A percentile compares a stretch with the other conserved stretches of the same genome.
Conservation (phyloP, 2,113 vertebrate species). For the Cochlearius cochlearius region DNA sequence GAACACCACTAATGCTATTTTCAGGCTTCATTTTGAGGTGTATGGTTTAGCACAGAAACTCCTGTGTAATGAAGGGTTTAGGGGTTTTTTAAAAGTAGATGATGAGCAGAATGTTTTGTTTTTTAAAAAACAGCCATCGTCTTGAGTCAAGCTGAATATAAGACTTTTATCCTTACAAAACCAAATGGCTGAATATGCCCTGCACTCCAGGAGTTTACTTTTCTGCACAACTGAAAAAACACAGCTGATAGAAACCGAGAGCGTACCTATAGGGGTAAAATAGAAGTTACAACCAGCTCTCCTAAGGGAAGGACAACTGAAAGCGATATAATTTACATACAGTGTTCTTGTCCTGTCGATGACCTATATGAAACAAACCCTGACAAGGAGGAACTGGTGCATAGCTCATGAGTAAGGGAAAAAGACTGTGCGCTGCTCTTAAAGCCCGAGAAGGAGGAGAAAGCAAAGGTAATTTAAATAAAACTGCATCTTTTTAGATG, state of each 20-base stretch:
- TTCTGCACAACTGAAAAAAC: not conserved
- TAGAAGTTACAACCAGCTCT: not conserved
- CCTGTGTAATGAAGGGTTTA: not conserved
- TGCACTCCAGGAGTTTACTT: not conserved
- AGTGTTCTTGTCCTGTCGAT: not conserved
- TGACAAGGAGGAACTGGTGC: not conserved
- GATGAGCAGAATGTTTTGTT: not conserved
- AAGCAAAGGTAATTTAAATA: not conserved
- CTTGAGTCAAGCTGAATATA: not conserved
- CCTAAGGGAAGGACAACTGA: not conserved
- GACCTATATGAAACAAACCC: not conserved
- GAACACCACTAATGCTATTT: not conserved
- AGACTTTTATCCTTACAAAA: not conserved
- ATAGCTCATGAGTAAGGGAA: not conserved
- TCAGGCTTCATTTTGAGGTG: not conserved
- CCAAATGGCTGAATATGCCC: not conserved
- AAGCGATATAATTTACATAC: not conserved
- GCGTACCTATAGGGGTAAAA: not conserved
- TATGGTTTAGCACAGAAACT: not conserved
- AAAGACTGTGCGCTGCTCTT: not conserved
- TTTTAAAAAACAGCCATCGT: not conserved
- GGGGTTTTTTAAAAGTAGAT: not conserved
- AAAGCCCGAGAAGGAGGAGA: not conserved
- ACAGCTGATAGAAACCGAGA: not conserved
- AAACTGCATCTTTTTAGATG: not conserved